These are phyloP conservation scores for Pterostichus niger DNA, from an alignment of 2,888 invertebrate species.

Conservation along the genomic window DNA sequence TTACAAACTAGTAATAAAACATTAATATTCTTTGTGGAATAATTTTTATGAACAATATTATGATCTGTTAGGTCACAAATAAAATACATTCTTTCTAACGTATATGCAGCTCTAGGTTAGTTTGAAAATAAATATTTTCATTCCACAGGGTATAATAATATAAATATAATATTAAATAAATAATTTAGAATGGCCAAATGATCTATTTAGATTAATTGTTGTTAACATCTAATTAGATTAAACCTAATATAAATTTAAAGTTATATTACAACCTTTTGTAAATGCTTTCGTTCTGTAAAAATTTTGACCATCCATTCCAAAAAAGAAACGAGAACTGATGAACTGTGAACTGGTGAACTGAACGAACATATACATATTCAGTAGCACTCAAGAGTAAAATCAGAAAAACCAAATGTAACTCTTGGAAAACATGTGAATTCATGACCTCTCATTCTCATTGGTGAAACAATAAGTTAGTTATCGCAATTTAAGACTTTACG, in stretches of 20 bases:
- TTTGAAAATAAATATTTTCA: slow-evolving; percentile 40
- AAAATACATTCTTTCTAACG: slow-evolving; percentile 45
- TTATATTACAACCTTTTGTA: slow-evolving; percentile 33
- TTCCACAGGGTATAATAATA: slow-evolving; percentile 46
- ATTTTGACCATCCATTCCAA: slow-evolving; percentile 56
- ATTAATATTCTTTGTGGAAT: slow-evolving; percentile 54
- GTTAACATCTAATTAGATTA: slow-evolving; percentile 52
- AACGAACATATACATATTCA: slow-evolving; percentile 12
- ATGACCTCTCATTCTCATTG: neutral
- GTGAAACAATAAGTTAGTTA: neutral
- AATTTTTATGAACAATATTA: slow-evolving; percentile 45
- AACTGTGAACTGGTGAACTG: slow-evolving; percentile 6
- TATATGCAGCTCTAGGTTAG: slow-evolving; percentile 52
- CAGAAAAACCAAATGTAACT: neutral
- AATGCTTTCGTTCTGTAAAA: slow-evolving; percentile 44
- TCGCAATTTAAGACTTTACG: slow-evolving; percentile 11
- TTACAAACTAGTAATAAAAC: slow-evolving; percentile 59
- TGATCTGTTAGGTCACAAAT: slow-evolving; percentile 57
- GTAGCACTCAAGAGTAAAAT: neutral
- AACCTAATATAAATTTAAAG: slow-evolving; percentile 22
- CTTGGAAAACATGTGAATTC: neutral
- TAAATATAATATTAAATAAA: slow-evolving; percentile 62
- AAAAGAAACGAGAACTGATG: neutral
- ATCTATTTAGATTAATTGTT: slow-evolving; percentile 34
- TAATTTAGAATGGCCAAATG: slow-evolving; percentile 60